Conservation (phyloP, 2,888 invertebrate species). For the Miltochrista miniata region DNA sequence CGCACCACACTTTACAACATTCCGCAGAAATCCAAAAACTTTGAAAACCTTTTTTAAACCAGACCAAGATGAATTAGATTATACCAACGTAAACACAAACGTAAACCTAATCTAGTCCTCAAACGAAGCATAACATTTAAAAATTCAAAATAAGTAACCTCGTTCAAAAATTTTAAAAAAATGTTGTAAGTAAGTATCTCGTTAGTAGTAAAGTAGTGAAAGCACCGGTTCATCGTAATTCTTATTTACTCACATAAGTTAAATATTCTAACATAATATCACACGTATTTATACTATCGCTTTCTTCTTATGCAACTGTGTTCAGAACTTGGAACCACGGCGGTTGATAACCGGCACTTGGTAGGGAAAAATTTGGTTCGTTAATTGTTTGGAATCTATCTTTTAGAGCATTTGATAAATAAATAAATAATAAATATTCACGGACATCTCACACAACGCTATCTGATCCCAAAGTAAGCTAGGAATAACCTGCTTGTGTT, state of each 20-base stretch:
- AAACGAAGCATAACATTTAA: background rate
- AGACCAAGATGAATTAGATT: too few relatives aligned
- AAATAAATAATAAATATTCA: too few relatives aligned
- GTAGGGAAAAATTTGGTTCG: background rate
- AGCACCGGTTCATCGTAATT: constrained; percentile 46
- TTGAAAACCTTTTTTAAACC: too few relatives aligned
- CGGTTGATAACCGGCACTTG: background rate
- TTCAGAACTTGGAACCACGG: constrained; percentile 21
- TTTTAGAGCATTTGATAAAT: too few relatives aligned
- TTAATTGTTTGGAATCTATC: background rate
- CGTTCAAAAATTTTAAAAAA: background rate
- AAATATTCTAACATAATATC: constrained; percentile 49
- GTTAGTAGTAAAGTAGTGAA: constrained; percentile 41
- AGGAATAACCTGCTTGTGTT: too few relatives aligned
- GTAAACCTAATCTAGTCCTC: background rate
- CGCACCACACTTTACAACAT: too few relatives aligned
- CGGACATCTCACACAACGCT: too few relatives aligned
- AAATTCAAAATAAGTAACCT: background rate
- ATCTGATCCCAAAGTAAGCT: too few relatives aligned
- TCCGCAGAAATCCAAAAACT: too few relatives aligned
- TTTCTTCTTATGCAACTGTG: constrained; percentile 61
- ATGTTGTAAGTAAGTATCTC: background rate
- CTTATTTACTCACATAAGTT: constrained; percentile 56
- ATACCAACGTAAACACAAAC: background rate
- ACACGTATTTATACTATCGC: constrained; percentile 50